These are phyloP conservation scores for Norana najaformis DNA, from an alignment of 2,888 invertebrate genomes.

Conservation along the genomic window DNA sequence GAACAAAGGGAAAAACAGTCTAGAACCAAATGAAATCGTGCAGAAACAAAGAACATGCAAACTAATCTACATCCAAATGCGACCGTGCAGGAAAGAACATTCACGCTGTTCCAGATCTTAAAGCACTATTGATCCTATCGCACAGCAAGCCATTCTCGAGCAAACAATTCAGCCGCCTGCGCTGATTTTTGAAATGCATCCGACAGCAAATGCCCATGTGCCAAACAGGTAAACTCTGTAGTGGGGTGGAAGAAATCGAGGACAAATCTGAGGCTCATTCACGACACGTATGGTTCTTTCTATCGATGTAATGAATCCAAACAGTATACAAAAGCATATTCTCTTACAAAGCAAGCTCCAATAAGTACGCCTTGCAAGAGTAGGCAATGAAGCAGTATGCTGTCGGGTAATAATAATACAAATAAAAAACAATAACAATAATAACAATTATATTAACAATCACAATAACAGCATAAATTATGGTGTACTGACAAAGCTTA, in stretches of 20 bases:
- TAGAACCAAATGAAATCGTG: not conserved
- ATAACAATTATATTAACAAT: not conserved
- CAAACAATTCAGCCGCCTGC: not conserved
- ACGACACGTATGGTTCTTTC: not conserved
- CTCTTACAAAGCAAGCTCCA: conserved; percentile 13
- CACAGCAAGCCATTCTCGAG: conserved; percentile 13
- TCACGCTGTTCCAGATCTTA: not conserved
- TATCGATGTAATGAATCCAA: not conserved
- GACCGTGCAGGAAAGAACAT: not conserved
- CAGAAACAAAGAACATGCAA: not conserved
- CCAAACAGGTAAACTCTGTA: conserved; percentile 4
- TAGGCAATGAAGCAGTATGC: not conserved
- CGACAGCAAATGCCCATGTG: not conserved
- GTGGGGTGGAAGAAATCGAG: not conserved
- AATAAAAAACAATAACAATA: not conserved
- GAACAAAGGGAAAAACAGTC: not conserved
- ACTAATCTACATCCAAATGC: not conserved
- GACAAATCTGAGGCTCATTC: not conserved
- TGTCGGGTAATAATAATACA: not conserved
- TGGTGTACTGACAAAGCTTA: not conserved
- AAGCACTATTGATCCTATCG: not conserved
- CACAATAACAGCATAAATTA: not conserved
- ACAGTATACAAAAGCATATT: not conserved
- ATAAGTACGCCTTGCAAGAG: not conserved
- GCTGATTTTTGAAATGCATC: conserved; percentile 4